Conservation (phyloP, 2,888 invertebrate species). For the Frankliniella fusca region DNA sequence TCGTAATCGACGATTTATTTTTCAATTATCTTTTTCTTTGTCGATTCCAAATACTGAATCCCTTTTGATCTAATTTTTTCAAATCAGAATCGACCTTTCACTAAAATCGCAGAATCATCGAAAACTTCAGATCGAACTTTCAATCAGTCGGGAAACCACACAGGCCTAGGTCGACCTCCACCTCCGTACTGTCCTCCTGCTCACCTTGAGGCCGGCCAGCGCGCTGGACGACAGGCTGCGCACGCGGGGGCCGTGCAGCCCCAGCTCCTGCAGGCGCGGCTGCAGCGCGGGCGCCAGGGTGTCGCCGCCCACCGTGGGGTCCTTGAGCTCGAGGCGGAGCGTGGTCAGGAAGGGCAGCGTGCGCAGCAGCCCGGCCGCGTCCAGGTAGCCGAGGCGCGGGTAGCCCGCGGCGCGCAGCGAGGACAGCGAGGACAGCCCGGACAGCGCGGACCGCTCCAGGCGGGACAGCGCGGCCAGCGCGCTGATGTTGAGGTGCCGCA, state of each 20-base stretch:
- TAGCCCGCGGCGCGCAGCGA: conserved; percentile 68
- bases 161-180: no score
- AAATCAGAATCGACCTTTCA: no score
- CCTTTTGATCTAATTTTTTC: no score
- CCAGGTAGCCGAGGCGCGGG: conserved; percentile 76
- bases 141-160: no score
- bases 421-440: conserved; percentile 64
- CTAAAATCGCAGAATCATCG: no score
- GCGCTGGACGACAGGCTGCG: conserved; percentile 77
- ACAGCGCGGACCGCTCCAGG: conserved; percentile 79
- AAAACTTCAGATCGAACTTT: no score
- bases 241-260: conserved; percentile 68
- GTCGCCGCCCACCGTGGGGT: conserved; percentile 72
- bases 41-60: no score
- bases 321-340: conserved; percentile 82
- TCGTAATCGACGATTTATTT: no score
- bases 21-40: no score
- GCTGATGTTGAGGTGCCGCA: conserved; percentile 59
- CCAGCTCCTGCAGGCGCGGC: conserved; percentile 69
- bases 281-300: conserved; percentile 74
- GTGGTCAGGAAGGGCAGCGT: conserved; percentile 67
- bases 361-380: conserved; percentile 79
- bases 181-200: background rate
- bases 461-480: conserved; percentile 65
- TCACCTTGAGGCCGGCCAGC: conserved; percentile 67